phyloP scores from a whole-genome alignment of 1,140 invertebrate species.

The Trinorchestia longiramus region DNA sequence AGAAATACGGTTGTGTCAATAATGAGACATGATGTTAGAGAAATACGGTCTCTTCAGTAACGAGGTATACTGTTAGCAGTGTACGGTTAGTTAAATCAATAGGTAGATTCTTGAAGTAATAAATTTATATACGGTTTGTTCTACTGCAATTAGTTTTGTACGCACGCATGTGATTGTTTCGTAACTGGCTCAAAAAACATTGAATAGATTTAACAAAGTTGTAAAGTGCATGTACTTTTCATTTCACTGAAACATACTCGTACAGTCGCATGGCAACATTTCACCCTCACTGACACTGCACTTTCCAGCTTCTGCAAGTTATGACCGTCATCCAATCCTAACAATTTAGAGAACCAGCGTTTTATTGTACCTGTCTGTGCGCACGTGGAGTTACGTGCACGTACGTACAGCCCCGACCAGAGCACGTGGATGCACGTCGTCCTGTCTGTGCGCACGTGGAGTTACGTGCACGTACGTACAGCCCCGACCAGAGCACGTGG shows the following conservation, averaged over 20 bases:
- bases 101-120: no score
- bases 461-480: not conserved
- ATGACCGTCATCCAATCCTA: not conserved
- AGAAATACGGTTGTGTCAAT: no score
- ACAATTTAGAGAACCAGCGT: not conserved
- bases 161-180: not conserved
- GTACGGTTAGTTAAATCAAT: no score
- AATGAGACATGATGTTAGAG: no score
- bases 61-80: no score
- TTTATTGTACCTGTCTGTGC: not conserved
- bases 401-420: not conserved
- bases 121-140: no score
- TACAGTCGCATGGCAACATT: not conserved
- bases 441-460: not conserved
- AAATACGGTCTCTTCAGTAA: no score
- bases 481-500: not conserved
- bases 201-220: no score
- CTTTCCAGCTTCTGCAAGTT: not conserved
- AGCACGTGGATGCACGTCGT: not conserved
- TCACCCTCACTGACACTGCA: not conserved
- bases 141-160: no score
- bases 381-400: not conserved
- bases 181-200: not conserved
- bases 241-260: not conserved
- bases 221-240: not conserved